These are phyloP conservation scores for Epinotia brunnichana DNA, from an alignment of 2,888 invertebrate species.

Conservation along the genomic window DNA sequence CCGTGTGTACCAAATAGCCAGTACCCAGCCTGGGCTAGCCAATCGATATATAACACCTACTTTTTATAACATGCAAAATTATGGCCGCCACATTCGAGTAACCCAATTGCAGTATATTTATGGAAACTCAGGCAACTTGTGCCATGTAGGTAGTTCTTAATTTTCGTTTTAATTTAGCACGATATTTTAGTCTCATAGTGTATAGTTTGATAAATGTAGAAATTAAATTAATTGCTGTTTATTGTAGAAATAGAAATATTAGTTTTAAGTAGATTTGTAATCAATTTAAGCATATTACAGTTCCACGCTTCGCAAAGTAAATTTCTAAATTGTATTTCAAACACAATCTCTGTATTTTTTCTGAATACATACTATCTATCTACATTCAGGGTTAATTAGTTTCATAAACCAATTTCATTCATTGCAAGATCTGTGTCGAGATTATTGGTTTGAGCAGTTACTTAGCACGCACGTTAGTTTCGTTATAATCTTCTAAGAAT, in stretches of 20 bases:
- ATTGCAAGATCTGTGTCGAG: not conserved
- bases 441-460: not conserved
- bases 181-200: not conserved
- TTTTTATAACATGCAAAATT: constrained; percentile 45
- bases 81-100: constrained; percentile 34
- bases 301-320: too few species aligned
- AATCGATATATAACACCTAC: constrained; percentile 43
- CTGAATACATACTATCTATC: too few species aligned
- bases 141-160: not conserved
- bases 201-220: not conserved
- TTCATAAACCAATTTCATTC: not conserved
- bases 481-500: too few species aligned
- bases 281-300: too few species aligned
- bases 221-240: too few species aligned
- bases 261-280: too few species aligned
- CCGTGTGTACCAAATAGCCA: constrained; percentile 39
- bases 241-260: too few species aligned
- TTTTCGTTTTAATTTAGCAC: not conserved
- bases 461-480: too few species aligned
- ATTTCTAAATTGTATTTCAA: too few species aligned
- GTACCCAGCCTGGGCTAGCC: constrained; percentile 28
- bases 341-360: too few species aligned
- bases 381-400: not conserved
- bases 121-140: constrained; percentile 4
- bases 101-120: constrained; percentile 36